Base-by-base conservation (phyloP, 2,113 vertebrate genomes). In the Podilymbus podiceps region DNA sequence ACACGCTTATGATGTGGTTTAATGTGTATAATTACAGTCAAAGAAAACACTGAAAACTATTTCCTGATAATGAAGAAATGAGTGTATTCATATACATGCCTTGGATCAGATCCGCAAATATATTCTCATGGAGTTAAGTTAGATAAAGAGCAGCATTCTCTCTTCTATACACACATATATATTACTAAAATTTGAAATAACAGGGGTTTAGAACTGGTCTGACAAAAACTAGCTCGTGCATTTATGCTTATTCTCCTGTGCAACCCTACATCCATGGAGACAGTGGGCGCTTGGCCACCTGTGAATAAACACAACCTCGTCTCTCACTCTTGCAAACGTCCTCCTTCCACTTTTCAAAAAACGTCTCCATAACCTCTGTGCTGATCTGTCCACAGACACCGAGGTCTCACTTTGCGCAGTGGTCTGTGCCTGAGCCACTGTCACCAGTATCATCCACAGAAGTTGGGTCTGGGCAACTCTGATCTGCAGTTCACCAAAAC, bases 241-340 rank as follows among this genome's bases (percentile, higher is more conserved):
- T 56, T 49, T 56, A 3, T 15, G 3, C 49, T 79, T 5, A 1
- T 38, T 90, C 52, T 75, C 28, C 19, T 64, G 24, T 52, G 22
- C 44, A 69, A 49, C 6, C 4, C 3, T n/a, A 42, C 1, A n/a
- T 27, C 11, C 50, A 55, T 1, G 5, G 22, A 58, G 13, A 11
- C 19, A 35, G n/a, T 38, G 21, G 8, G 19, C 2, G 5, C 68
- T 53, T 18, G 28, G 50, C 46, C 33, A 76, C 7, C 3, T 0
- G 0, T 9, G 68, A 12, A 21, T 68, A 87, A 84, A 60, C 17
- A 64, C 24, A 49, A 2, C 4, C 9, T 56, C 4, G 17, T 44
- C 50, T 85, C 33, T 25, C n/a, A 24, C 9, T 75, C 25, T 38
- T 0, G 1, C 42, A 31, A 55, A 56, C 0, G 0, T 28, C 7